Percentiles rank a stretch among this genome's conserved stretches.
Conservation (phyloP, 2,113 vertebrate species). For the Lamprologus sp. region DNA sequence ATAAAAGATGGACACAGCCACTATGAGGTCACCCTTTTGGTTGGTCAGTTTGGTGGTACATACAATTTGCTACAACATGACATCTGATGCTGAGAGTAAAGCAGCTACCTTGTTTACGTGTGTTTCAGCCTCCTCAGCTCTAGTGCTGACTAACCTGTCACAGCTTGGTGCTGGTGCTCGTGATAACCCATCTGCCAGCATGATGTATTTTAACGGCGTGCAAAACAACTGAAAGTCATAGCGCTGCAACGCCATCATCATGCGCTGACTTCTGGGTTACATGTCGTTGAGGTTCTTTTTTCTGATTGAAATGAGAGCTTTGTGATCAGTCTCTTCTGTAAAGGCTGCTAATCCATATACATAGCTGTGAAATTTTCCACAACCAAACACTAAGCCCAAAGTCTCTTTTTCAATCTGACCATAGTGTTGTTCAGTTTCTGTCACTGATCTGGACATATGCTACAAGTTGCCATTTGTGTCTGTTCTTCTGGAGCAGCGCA, state of each 20-base stretch:
- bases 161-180: background rate
- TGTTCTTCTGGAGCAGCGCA: background rate
- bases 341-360: background rate
- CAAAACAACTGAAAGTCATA: background rate
- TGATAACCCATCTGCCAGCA: background rate
- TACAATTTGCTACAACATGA: background rate
- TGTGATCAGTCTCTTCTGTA: background rate
- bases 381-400: background rate
- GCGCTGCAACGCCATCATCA: background rate
- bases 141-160: background rate
- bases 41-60: background rate
- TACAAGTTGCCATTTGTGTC: background rate
- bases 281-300: background rate
- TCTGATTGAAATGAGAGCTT: background rate
- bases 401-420: background rate
- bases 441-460: background rate
- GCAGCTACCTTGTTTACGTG: background rate
- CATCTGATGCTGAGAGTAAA: background rate
- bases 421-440: background rate
- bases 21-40: background rate
- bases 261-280: background rate
- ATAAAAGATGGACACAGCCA: background rate
- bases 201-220: background rate
- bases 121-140: background rate
- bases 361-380: background rate